Evolutionary conservation across 2,888 invertebrate species (phyloP), one percentile per base, ranked within the genome.

Genomic region (Nipponacmea schrenckii): DNA sequence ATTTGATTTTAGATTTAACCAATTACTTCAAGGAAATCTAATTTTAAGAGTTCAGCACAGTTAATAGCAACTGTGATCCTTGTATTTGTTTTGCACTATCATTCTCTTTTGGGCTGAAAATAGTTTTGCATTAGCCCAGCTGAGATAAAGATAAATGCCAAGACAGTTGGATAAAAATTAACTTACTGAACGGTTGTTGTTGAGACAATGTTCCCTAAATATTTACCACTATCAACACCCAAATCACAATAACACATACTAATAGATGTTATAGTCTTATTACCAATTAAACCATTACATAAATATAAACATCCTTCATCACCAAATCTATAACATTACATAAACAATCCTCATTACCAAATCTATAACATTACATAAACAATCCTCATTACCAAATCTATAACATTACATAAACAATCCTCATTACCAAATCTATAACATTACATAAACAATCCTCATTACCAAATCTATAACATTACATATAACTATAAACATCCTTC

Each of bases 201-300:
- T 15, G 83, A 78, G 15, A 89, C 62, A 46, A 86, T 79, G n/a
- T 82, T 77, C 3, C 87, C 86, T 15, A 89, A 80, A 20, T 77
- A 71, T 31, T 77, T 70, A 12, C 87, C 88, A 78, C 87, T 87
- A n/a, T 73, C 70, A 2, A 81, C 75, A 4, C 80, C 80, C 0
- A 89, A 81, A 64, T 82, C 83, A 81, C 89, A 89, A 77, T 83
- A 88, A 73, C 84, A 84, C 70, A 89, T 74, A 76, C 88, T 88
- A 17, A 89, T 74, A 15, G 84, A 83, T 39, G 85, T 70, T 62
- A 89, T 68, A 7, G 83, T 83, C 4, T 68, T 78, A 74, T 87
- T 89, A 17, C 78, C 78, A 14, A 74, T 76, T 44, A 89, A 76
- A 56, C 88, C 87, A 56, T 79, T 74, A 80, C 87, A 86, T 56